Conservation (phyloP, 2,888 invertebrate species). For the Boloria selene region DNA sequence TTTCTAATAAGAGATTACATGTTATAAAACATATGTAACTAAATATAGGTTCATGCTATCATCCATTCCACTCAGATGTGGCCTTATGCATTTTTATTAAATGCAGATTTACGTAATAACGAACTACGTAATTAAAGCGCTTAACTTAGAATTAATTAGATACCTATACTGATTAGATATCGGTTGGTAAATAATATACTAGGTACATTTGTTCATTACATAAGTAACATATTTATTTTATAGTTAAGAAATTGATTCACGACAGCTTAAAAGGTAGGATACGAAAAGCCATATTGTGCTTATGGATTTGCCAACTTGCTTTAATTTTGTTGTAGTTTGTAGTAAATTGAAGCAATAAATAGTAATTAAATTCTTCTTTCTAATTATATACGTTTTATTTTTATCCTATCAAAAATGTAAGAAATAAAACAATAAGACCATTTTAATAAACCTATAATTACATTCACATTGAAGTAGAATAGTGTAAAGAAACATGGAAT, state of each 20-base stretch:
- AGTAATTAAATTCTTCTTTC: constrained; percentile 30
- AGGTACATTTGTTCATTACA: no score
- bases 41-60: constrained; percentile 6
- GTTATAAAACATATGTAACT: no score
- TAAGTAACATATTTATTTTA: constrained; percentile 1
- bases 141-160: constrained; percentile 13
- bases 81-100: constrained; percentile 31
- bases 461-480: constrained; percentile 21
- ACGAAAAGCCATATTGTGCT: constrained; percentile 6
- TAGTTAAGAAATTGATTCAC: constrained; percentile 1
- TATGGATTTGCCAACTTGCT: constrained; percentile 30
- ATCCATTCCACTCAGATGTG: constrained; percentile 37
- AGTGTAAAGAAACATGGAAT: constrained; percentile 22
- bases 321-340: constrained; percentile 34
- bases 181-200: background rate
- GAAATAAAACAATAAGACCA: constrained; percentile 11
- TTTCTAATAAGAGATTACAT: no score
- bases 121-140: constrained; percentile 12
- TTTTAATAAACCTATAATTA: constrained; percentile 13
- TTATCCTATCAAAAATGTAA: constrained; percentile 5
- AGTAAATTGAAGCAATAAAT: constrained; percentile 34
- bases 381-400: constrained; percentile 20
- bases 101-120: constrained; percentile 1
- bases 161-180: constrained; percentile 2
- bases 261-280: background rate